phyloP scores from a whole-genome alignment of 92 coral and sea anemone genomes.

The Desmophyllum pertusum region DNA sequence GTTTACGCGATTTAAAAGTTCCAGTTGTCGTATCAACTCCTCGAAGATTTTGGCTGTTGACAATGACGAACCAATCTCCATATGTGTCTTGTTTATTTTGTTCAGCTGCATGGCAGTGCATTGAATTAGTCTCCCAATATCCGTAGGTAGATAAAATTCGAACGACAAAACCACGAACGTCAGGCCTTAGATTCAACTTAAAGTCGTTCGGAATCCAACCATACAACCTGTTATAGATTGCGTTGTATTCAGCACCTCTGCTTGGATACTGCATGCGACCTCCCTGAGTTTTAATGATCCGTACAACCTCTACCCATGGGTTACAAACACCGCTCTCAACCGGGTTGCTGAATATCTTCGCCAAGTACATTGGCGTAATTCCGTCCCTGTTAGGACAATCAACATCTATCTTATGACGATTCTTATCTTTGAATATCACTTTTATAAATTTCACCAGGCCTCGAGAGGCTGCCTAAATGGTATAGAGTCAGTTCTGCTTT shows the following conservation, averaged over 20 bases:
- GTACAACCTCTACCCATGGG: background rate
- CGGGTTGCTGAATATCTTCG: slow-evolving; percentile 22
- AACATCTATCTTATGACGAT: slow-evolving; percentile 37
- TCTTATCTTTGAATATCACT: slow-evolving; percentile 33
- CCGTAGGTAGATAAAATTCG: background rate
- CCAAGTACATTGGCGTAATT: slow-evolving; percentile 74
- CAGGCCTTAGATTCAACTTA: background rate
- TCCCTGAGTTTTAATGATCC: slow-evolving; percentile 9
- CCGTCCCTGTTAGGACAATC: slow-evolving; percentile 69
- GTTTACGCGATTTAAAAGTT: background rate
- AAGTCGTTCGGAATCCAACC: slow-evolving; percentile 13
- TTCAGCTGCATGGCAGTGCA: background rate
- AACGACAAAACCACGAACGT: slow-evolving; percentile 11
- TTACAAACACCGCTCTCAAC: background rate
- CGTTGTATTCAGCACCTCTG: slow-evolving; percentile 7
- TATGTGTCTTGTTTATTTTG: background rate
- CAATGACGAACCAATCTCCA: background rate
- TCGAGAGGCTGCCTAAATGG: slow-evolving; percentile 77
- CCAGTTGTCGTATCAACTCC: background rate
- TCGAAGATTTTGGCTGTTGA: accelerated
- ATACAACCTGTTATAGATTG: slow-evolving; percentile 17
- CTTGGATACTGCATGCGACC: slow-evolving; percentile 16
- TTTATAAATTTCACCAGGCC: slow-evolving; percentile 60
- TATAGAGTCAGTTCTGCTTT: slow-evolving; percentile 51
- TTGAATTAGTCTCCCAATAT: background rate